Percentiles rank a stretch among this genome's conserved stretches.
Conservation (phyloP, 2,888 invertebrate genomes). For the Mimachlamys varia region DNA sequence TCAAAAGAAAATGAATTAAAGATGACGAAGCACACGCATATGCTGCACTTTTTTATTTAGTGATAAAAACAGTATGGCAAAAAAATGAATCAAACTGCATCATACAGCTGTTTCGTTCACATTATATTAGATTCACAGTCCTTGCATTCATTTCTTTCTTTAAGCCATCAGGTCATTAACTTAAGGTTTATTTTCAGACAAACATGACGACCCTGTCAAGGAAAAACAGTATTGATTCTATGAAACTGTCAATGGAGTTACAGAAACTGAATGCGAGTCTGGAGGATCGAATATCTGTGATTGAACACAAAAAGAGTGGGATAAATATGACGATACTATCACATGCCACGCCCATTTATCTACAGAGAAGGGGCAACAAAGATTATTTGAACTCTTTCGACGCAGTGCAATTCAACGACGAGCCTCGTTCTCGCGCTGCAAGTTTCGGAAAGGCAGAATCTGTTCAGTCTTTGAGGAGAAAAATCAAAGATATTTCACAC, state of each 20-base stretch:
- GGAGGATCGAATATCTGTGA: neutral
- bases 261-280: neutral
- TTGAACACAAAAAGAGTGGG: slow-evolving; percentile 23
- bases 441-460: slow-evolving; percentile 17
- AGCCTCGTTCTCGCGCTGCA: slow-evolving; percentile 2
- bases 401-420: neutral
- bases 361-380: neutral
- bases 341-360: neutral
- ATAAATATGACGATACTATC: neutral
- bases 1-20: too few species aligned
- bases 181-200: neutral
- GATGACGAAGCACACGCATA: too few species aligned
- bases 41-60: too few species aligned
- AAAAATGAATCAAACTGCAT: too few species aligned
- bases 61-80: too few species aligned
- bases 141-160: too few species aligned
- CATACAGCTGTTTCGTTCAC: too few species aligned
- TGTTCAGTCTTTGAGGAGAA: neutral
- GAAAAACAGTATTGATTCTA: neutral
- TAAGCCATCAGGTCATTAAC: too few species aligned
- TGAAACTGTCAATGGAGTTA: neutral
- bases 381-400: neutral
- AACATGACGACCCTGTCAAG: neutral
- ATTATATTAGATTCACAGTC: too few species aligned
- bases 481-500: neutral